These are phyloP conservation scores for Proisotoma minuta DNA, from an alignment of 2,888 invertebrate genomes.

Conservation along the genomic window DNA sequence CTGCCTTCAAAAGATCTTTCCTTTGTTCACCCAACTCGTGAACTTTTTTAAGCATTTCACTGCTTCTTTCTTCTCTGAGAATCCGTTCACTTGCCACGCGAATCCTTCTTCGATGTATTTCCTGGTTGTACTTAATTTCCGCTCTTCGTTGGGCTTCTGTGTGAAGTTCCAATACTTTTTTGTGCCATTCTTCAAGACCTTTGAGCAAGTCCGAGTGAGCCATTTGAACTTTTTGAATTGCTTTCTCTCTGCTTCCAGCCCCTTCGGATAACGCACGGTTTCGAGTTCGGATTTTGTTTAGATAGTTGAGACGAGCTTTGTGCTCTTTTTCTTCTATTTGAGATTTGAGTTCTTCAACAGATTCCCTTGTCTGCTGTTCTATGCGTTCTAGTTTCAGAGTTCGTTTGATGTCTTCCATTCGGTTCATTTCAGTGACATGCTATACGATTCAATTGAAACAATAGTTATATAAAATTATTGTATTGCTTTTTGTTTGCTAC, in stretches of 20 bases:
- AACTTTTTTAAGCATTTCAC: slow-evolving; percentile 38
- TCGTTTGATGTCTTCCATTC: slow-evolving; percentile 46
- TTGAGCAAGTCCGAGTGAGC: slow-evolving; percentile 50
- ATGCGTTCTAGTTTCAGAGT: slow-evolving; percentile 39
- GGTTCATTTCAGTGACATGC: slow-evolving; percentile 47
- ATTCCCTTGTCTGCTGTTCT: slow-evolving; percentile 39
- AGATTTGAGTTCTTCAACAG: slow-evolving; percentile 40
- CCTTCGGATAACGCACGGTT: slow-evolving; percentile 31
- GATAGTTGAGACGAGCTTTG: slow-evolving; percentile 40
- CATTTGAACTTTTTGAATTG: slow-evolving; percentile 49
- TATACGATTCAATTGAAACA: too few relatives aligned
- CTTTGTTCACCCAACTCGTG: slow-evolving; percentile 42
- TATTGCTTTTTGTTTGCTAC: too few relatives aligned
- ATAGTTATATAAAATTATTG: too few relatives aligned
- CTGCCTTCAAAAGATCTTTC: slow-evolving; percentile 31
- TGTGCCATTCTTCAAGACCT: slow-evolving; percentile 52
- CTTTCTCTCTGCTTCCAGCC: slow-evolving; percentile 28
- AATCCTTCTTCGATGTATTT: slow-evolving; percentile 46
- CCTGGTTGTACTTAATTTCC: slow-evolving; percentile 49
- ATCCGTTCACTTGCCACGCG: slow-evolving; percentile 42
- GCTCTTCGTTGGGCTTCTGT: slow-evolving; percentile 50
- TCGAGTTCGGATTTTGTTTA: slow-evolving; percentile 27
- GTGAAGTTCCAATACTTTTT: slow-evolving; percentile 50
- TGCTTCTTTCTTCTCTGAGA: slow-evolving; percentile 41
- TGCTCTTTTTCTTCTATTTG: slow-evolving; percentile 47